phyloP scores from a whole-genome alignment of 2,797 vertebrate species.

The Pteronotus mesoamericanus region DNA sequence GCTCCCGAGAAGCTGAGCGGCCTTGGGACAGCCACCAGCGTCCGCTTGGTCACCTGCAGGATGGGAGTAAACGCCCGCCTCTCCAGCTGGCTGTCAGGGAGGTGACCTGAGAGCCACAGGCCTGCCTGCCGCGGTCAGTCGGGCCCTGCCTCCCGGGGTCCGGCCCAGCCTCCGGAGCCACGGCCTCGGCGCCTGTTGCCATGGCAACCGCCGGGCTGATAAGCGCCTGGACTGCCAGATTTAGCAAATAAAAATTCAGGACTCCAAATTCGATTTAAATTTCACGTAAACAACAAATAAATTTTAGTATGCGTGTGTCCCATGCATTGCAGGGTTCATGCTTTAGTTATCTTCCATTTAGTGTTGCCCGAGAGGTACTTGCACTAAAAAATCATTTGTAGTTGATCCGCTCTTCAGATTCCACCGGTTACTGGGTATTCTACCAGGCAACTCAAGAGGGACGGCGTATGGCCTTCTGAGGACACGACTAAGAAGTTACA shows the following conservation, averaged over 20 bases:
- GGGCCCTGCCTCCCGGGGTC: not conserved
- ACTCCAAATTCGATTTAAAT: not conserved
- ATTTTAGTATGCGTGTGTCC: not conserved
- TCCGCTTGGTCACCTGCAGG: not conserved
- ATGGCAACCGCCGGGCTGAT: not conserved
- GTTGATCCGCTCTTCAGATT: not conserved
- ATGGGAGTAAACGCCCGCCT: fast-evolving
- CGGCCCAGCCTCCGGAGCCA: not conserved
- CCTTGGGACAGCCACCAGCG: not conserved
- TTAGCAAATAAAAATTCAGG: not conserved
- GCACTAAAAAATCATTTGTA: not conserved
- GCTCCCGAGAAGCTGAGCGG: fast-evolving
- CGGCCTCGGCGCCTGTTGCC: not conserved
- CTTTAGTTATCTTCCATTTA: not conserved
- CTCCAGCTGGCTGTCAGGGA: fast-evolving
- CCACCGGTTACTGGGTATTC: not conserved
- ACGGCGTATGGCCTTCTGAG: not conserved
- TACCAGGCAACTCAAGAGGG: not conserved
- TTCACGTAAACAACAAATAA: not conserved
- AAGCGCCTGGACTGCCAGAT: not conserved
- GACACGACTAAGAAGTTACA: not conserved
- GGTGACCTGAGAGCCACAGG: not conserved
- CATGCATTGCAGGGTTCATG: not conserved
- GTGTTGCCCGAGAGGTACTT: fast-evolving
- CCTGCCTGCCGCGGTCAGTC: fast-evolving